Percentiles rank a stretch among this genome's conserved stretches.
Evolutionary conservation across 2,113 vertebrate species (phyloP).

Genomic region (Prochilodus magdalenae): DNA sequence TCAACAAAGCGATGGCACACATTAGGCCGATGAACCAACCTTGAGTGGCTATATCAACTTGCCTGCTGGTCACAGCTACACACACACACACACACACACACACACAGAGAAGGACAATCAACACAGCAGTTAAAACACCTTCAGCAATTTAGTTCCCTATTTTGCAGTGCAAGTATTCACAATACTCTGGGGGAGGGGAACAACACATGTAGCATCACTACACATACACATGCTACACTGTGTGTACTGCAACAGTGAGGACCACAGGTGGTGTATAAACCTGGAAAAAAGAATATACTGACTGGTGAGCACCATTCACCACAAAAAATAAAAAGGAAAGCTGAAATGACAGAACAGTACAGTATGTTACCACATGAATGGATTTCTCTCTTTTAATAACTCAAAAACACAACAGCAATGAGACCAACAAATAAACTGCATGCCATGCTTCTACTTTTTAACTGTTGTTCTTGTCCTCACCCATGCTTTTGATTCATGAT

Average conservation of each 20-base stretch:
- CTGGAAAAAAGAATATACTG: conserved; percentile 7
- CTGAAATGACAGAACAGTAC: background rate
- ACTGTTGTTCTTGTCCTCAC: background rate
- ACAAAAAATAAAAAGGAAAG: background rate
- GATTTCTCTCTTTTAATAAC: background rate
- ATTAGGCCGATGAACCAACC: conserved; percentile 99
- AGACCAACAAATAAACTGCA: background rate
- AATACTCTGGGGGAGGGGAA: background rate
- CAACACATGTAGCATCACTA: background rate
- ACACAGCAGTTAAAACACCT: background rate
- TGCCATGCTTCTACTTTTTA: conserved; percentile 19
- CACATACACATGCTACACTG: background rate
- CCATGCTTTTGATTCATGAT: background rate
- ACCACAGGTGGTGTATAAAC: background rate
- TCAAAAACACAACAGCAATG: background rate
- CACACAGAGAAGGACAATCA: conserved; percentile 8
- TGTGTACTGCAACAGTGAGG: background rate
- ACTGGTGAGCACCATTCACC: background rate
- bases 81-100: conserved; percentile 45
- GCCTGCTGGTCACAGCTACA: conserved; percentile 88
- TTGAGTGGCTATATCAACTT: conserved; percentile 96
- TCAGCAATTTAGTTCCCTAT: background rate
- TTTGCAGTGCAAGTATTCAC: background rate
- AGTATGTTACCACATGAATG: background rate
- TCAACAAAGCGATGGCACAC: conserved; percentile 96